Base-by-base conservation (phyloP, 2,888 invertebrate species). In the Cataglyphis albicans region DNA sequence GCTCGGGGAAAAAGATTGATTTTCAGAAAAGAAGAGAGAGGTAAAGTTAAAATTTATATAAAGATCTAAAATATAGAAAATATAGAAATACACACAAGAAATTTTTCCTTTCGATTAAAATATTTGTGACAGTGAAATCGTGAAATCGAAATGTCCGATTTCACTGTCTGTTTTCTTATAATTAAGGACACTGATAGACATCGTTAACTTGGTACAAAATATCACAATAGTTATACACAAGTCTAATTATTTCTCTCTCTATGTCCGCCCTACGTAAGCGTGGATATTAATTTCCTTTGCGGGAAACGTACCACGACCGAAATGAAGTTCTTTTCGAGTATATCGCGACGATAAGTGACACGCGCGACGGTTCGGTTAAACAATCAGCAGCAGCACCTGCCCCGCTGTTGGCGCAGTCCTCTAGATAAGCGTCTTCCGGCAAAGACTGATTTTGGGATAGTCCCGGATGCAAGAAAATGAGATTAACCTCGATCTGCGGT, bases 401-500 rank as follows among this genome's bases (percentile, higher is more conserved):
- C 41, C 59, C 59, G n/a, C 35, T 41, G 55, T 38, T 75, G 38
- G 41, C 12, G 59, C 21, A 59, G 57, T 57, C 44, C 59, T 59
- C 35, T 70, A 25, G 59, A 68, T 80, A 70, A 80, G 35, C 70
- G 68, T 21, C 21, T 68, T 35, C 68, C 68, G 68, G 21, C 57
- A 32, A 68, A 78, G 67, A 67, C 68, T 35, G 35, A 35, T 35
- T 35, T 35, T 35, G 6, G 6, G 67, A 12, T 59, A 59, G n/a
- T 32, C 18, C 7, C 35, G 59, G 75, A 55, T 44, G 44, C 35
- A 70, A 80, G 70, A 70, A 52, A 80, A 38, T 59, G 70, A 59
- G 70, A 80, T 80, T 80, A 80, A 80, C 78, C 70, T 44, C 78
- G 70, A 80, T 80, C 70, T 59, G 35, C 59, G 35, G 21, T 80